These are phyloP conservation scores for Pithecia hirsuta DNA, from an alignment of 2,797 vertebrate genomes.

Conservation along the genomic window DNA sequence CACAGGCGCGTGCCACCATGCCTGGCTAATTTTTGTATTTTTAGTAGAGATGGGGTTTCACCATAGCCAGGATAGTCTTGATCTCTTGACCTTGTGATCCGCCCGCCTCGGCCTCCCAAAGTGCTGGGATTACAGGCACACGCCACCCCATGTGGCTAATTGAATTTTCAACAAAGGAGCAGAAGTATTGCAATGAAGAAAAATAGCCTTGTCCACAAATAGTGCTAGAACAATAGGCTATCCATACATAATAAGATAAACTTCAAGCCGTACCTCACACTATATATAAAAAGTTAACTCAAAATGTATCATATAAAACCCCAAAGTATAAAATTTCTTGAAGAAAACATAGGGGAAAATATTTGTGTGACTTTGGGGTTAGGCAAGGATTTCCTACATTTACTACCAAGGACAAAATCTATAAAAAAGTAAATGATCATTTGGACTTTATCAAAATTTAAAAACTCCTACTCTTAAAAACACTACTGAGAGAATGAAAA, in stretches of 20 bases:
- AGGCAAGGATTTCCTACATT: background rate
- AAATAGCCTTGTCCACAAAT: background rate
- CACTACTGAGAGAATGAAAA: no score
- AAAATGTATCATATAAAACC: rapidly evolving
- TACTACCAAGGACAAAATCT: rapidly evolving
- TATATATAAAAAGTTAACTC: background rate
- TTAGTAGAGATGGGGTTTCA: no score
- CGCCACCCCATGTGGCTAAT: no score
- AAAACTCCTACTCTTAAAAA: background rate
- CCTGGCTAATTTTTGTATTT: no score
- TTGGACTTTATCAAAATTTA: no score
- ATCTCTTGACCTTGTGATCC: no score
- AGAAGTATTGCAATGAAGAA: background rate
- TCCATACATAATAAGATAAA: no score
- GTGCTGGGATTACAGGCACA: no score
- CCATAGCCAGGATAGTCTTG: no score
- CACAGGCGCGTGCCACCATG: rapidly evolving
- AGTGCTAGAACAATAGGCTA: background rate
- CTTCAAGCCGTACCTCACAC: background rate
- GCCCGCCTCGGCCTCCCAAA: no score
- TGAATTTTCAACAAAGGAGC: no score
- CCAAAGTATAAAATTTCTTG: rapidly evolving
- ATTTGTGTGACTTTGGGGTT: background rate
- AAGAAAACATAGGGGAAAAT: background rate
- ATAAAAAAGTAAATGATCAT: background rate